Base-by-base conservation (phyloP, 2,888 invertebrate species). In the Campaea margaritaria region DNA sequence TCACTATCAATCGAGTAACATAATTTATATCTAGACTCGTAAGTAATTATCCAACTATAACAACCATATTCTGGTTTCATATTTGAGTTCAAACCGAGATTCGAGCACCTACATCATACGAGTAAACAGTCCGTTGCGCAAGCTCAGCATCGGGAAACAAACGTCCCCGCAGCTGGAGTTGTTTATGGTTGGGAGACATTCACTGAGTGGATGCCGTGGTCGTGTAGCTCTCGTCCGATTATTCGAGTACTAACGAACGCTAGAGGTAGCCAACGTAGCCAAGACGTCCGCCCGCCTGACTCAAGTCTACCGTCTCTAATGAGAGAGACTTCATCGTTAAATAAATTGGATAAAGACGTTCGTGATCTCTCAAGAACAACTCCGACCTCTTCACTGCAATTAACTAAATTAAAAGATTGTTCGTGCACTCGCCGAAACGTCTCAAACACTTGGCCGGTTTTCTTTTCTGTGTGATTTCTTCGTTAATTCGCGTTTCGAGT, bases 321-420 rank as follows among this genome's bases (percentile, higher is more conserved):
- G 91, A 91, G 90, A 82, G 83, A 83, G 84, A 85, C 84, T 85
- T 82, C 87, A 82, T 91, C 91, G 89, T 92, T 92, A 91, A 91
- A 92, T 89, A 91, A 91, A 92, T 92, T 91, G 91, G 90, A 91
- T 91, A 91, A 91, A 91, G 91, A 92, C 91, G 87, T 87, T 85
- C 89, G 85, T 89, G 91, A 91, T 89, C 90, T 91, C 88, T 92
- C 85, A 86, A 89, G 90, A 89, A 87, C 87, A 84, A 85, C 90
- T 91, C 85, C 81, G 90, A 86, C 83, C 85, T 85, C 89, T 90
- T 82, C 83, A 84, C 84, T 83, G 89, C 90, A 90, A 92, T 91
- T 91, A 91, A 89, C 86, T 89, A 89, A 92, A 92, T 91, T 91
- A 91, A 91, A 91, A 91, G 90, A 91, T 85, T 88, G 85, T 86